Conservation (phyloP, 2,113 vertebrate genomes). For the Chlamydotis undulata region DNA sequence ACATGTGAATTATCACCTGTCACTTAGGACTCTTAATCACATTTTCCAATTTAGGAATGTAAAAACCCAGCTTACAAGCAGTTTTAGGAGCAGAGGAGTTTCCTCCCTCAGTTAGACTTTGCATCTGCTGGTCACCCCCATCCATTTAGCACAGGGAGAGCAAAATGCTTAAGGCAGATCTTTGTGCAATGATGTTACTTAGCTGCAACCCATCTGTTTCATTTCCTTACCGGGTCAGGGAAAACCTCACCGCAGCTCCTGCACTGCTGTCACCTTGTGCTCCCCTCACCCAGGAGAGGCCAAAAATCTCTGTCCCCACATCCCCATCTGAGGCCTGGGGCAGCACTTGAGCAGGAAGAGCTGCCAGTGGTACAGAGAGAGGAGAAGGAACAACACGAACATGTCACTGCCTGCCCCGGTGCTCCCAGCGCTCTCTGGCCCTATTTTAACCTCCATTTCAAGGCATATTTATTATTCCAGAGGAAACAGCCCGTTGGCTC, state of each 20-base stretch:
- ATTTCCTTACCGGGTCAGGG: background rate
- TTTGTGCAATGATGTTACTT: background rate
- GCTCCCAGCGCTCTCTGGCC: conserved; percentile 25
- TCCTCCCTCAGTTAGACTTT: background rate
- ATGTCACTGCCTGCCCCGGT: background rate
- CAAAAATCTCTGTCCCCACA: background rate
- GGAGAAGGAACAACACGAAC: background rate
- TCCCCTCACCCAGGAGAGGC: background rate
- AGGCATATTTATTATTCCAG: conserved; percentile 7
- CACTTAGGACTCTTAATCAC: background rate
- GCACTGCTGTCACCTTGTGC: background rate
- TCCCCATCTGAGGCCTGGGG: background rate
- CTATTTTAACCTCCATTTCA: conserved; percentile 25
- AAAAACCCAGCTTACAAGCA: background rate
- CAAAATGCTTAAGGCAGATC: background rate
- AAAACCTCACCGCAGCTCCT: background rate
- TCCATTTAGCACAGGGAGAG: background rate
- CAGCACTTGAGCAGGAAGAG: background rate
- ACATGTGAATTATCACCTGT: background rate
- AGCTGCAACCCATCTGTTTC: background rate
- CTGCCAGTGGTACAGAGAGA: background rate
- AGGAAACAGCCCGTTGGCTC: conserved; percentile 38
- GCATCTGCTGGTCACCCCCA: background rate
- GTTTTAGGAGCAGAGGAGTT: background rate
- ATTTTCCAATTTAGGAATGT: background rate